These are phyloP conservation scores for Zophobas atratus DNA, from an alignment of 1,140 invertebrate genomes.

Conservation along the genomic window DNA sequence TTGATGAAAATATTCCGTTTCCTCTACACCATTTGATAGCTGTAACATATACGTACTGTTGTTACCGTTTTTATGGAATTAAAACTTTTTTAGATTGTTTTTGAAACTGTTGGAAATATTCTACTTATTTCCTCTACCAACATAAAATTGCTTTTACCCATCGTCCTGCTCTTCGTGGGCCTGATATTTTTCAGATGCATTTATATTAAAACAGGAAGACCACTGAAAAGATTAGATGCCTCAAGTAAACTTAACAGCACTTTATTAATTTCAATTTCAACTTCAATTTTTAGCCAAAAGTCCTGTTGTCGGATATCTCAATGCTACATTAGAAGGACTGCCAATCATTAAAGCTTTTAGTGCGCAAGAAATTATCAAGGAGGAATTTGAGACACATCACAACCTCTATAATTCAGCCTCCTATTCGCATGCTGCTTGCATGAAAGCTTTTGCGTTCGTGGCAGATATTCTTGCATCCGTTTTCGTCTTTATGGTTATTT, in stretches of 20 bases:
- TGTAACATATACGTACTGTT: too few relatives aligned
- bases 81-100: too few relatives aligned
- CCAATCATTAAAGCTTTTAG: slow-evolving; percentile 83
- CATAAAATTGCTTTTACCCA: too few relatives aligned
- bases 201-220: background rate
- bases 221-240: slow-evolving; percentile 78
- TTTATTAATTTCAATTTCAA: background rate
- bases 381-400: slow-evolving; percentile 85
- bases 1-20: too few relatives aligned
- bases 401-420: slow-evolving; percentile 69
- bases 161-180: too few relatives aligned
- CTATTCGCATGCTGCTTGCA: slow-evolving; percentile 70
- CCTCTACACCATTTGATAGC: too few relatives aligned
- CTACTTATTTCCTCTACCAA: too few relatives aligned
- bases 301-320: slow-evolving; percentile 84
- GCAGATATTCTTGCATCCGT: too few relatives aligned
- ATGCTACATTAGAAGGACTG: slow-evolving; percentile 62
- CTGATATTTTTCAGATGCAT: too few relatives aligned
- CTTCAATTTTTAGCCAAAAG: slow-evolving; percentile 69
- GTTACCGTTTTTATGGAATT: too few relatives aligned
- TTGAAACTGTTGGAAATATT: too few relatives aligned
- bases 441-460: slow-evolving; percentile 60
- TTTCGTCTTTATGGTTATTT: too few relatives aligned
- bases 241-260: slow-evolving; percentile 77
- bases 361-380: slow-evolving; percentile 81